These are phyloP conservation scores for Subanguina moxae DNA, from an alignment of 1,140 invertebrate genomes.

Conservation along the genomic window DNA sequence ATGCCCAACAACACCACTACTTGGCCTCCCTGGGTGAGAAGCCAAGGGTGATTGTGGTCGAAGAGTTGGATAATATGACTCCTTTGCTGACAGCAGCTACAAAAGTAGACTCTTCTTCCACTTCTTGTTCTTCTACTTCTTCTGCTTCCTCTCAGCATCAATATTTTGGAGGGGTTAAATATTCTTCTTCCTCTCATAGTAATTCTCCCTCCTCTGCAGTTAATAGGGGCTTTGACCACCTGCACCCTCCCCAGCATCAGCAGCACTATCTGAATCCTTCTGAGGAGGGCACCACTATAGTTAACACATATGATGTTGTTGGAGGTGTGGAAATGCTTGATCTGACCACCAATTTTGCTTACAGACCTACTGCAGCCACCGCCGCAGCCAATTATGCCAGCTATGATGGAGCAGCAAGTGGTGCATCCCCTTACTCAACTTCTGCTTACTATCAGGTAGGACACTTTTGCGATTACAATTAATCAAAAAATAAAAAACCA, in stretches of 20 bases:
- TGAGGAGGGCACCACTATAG: no score
- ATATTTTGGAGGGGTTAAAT: not conserved
- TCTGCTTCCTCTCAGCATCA: not conserved
- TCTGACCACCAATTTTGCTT: no score
- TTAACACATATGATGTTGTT: no score
- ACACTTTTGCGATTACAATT: no score
- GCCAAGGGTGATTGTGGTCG: not conserved
- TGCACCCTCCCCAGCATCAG: not conserved
- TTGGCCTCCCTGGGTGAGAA: not conserved
- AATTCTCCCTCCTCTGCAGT: no score
- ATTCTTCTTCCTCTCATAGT: no score
- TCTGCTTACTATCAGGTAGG: constrained; percentile 6
- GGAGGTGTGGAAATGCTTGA: no score
- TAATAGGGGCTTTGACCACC: not conserved
- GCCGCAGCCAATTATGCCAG: no score
- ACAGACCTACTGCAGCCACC: no score
- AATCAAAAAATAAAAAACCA: no score
- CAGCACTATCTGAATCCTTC: not conserved
- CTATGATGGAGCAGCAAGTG: constrained; percentile 11
- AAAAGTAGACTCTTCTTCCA: no score
- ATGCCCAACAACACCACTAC: not conserved
- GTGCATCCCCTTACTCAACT: not conserved
- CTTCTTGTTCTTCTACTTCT: not conserved
- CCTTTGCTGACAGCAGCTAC: no score
- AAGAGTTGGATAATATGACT: not conserved